Evolutionary conservation across 2,797 vertebrate species (phyloP), one percentile per base, ranked within the genome.

Genomic region (Fundulus diaphanus): DNA sequence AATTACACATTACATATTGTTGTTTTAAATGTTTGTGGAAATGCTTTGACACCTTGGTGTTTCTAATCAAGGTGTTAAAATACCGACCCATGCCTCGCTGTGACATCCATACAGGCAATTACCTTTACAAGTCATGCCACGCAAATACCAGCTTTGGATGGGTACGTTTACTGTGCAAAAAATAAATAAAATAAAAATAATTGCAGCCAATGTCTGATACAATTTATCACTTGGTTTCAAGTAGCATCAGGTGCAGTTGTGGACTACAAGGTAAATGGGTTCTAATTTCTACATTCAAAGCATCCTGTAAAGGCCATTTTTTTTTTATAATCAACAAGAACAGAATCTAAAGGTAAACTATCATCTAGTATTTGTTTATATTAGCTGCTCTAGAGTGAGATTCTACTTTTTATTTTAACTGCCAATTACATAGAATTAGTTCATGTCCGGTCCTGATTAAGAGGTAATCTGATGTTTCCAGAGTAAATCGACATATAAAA

Each of bases 251-350:
- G 31, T 83, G 88, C 86, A 76, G 79, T 73, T 59, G 74, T 72
- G 79, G 87, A 84, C 86, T 81, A 80, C 77, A 83, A 66, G 31
- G 78, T 82, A 69, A 65, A 82, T 80, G 49, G 73, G 51, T 68
- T 71, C 83, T 82, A 72, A 49, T 66, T 77, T 74, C 73, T 82
- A 87, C 82, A 83, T 68, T 87, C 79, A 79, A 65, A 73, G 65
- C 33, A 59, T 71, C 71, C 65, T 78, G 54, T 56, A 76, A 78
- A 82, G 67, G 66, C 31, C 22, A 1, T 68, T 72, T 79, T 73
- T 2, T 68, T 72, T 79, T 73, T 2, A 46, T 61, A 78, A 77
- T 0, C 79, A 79, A 67, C 75, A 79, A 69, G 27, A 46, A 73
- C 27, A 52, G 33, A 51, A 80, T 84, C 69, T 48, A 51, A 88